Evolutionary conservation across 1,140 invertebrate species (phyloP), one percentile per base, ranked within the genome.

Genomic region (Caenorhabditis remanei): DNA sequence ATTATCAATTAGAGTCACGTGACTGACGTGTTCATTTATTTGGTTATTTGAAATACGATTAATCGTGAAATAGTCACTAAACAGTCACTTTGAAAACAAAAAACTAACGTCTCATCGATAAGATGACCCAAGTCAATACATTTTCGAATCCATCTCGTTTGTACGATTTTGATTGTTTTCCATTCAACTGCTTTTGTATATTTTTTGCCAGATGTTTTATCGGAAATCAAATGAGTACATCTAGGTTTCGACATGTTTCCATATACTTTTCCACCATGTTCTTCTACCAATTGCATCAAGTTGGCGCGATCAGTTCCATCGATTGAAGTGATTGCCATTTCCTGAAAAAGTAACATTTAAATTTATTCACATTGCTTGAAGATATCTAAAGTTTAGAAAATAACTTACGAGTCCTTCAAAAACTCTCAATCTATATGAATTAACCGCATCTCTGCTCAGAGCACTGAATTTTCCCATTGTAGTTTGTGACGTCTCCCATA

Each of bases 211-310:
- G 24, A 46, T 14, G 40, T 84, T 67, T 65, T 67, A 21, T 87
- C 82, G n/a, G 58, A 67, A 9, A 87, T 56, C 14, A 87, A 48
- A 84, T 87, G 82, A 40, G n/a, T 87, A 46, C 86, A 87, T 50
- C 32, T 48, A n/a, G 19, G 58, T 67, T 32, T 83, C 8, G 43
- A 83, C 86, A 87, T 87, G 11, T 71, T 82, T 55, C 79, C 79
- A 46, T 58, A 32, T n/a, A 61, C n/a, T 32, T 40, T 83, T 19
- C 86, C 86, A 19, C 85, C 85, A 53, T 85, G 53, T n/a, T 71
- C n/a, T 50, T 85, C 85, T 16, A 85, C 61, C 53, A 85, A 48
- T 14, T 67, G 63, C 13, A 85, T 75, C 46, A 79, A 53, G 56
- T 79, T 67, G 3, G n/a, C n/a, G 16, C 85, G 63, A 41, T 85